These are phyloP conservation scores for Aculops lycopersici DNA, from an alignment of 1,140 invertebrate genomes.

Conservation along the genomic window DNA sequence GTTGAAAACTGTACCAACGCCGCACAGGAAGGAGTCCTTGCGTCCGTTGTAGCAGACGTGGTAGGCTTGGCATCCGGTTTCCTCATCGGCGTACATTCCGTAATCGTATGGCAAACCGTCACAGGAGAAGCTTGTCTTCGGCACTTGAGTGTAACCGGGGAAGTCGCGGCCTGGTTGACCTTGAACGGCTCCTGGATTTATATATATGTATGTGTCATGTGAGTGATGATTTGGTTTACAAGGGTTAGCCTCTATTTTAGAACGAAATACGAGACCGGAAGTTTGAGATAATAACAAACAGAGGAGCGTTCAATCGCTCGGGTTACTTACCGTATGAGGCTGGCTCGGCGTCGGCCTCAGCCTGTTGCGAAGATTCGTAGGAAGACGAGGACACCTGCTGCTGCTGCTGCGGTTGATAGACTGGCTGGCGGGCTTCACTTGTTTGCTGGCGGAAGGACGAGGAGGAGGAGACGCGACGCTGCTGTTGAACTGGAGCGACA, in stretches of 20 bases:
- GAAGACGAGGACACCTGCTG: not conserved
- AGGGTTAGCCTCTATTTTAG: no score
- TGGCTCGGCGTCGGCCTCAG: not conserved
- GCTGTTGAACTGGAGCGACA: not conserved
- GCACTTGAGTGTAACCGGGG: constrained; percentile 12
- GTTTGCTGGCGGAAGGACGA: not conserved
- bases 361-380: not conserved
- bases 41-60: constrained; percentile 24
- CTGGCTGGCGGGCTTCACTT: not conserved
- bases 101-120: constrained; percentile 12
- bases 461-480: no score
- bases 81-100: constrained; percentile 15
- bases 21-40: constrained; percentile 48
- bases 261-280: no score
- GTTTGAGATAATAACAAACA: no score
- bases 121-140: constrained; percentile 14
- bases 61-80: constrained; percentile 11
- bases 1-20: constrained; percentile 54
- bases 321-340: not conserved
- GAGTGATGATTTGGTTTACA: no score
- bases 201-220: no score
- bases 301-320: not conserved
- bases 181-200: constrained; percentile 5
- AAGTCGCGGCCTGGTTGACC: constrained; percentile 13
- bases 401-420: not conserved